Percentiles rank a stretch among this genome's conserved stretches.
Evolutionary conservation across 2,797 vertebrate species (phyloP).

Genomic region (Oreonectes daqikongensis): DNA sequence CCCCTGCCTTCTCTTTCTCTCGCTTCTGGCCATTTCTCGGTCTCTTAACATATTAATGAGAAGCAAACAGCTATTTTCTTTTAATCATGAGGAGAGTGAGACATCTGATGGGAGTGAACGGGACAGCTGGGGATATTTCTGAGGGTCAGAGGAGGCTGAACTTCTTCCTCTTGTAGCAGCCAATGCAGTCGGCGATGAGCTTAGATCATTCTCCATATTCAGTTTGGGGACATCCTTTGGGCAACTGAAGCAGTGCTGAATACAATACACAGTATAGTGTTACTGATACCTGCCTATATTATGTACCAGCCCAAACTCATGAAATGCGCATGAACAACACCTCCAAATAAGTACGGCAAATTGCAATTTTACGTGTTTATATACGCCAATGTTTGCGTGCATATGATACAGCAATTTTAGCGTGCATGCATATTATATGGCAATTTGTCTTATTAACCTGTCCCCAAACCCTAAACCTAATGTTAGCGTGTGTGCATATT

Average conservation of each 20-base stretch:
- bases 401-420: too few species aligned
- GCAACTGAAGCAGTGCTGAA: background rate
- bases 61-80: conserved; percentile 31
- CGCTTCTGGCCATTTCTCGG: conserved; percentile 25
- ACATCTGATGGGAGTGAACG: conserved; percentile 25
- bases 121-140: conserved; percentile 25
- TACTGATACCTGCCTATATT: too few species aligned
- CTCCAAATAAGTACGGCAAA: too few species aligned
- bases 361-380: too few species aligned
- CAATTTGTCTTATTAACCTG: too few species aligned
- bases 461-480: too few species aligned
- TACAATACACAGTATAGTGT: background rate
- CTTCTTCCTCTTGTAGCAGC: conserved; percentile 10
- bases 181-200: conserved; percentile 5
- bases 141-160: conserved; percentile 30
- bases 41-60: conserved; percentile 48
- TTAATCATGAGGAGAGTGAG: conserved; percentile 44
- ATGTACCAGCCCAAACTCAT: too few species aligned
- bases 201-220: conserved; percentile 18
- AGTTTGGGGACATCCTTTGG: conserved; percentile 3
- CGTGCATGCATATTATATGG: too few species aligned
- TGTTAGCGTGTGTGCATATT: too few species aligned
- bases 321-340: too few species aligned
- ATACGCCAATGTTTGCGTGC: too few species aligned
- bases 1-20: conserved; percentile 12